Base-by-base conservation (phyloP, 2,113 vertebrate genomes). In the Zapornia atra region DNA sequence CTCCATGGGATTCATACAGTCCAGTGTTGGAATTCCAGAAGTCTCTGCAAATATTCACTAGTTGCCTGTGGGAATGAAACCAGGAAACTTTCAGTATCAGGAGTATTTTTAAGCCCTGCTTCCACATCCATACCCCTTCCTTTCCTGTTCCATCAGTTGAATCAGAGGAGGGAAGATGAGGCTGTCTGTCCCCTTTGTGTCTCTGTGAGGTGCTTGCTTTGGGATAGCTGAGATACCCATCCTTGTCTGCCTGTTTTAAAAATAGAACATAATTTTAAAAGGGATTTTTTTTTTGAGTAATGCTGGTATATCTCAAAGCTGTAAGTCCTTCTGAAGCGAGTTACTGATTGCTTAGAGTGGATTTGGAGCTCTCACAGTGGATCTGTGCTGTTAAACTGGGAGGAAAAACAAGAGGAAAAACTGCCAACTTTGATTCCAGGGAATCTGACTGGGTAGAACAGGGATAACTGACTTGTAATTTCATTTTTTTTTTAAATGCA, bases 1-100 rank as follows among this genome's bases (percentile, higher is more conserved):
- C 38, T 33, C 1, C 14, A 9, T 40, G 24, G 20, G 18, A 64
- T 64, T 76, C 1, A 0, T 44, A 15, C 1, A 1, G 48, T 51
- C 21, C 48, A 51, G 54, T 42, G 84, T 70, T 64, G 15, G 18
- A 53, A 89, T 96, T 53, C 79, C 68, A 6, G 6, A 46, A 61
- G 34, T 50, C 60, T 82, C 73, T 65, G 3, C 42, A 68, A 68
- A 59, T 21, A 33, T 4, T 12, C 22, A 22, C n/a, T 53, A 26
- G 26, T 3, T 65, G 70, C 51, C 18, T 51, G 71, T 40, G 44
- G 66, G 72, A 87, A 83, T 68, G 38, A 76, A 77, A 84, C 13
- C 61, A 44, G 59, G 36, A 85, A 95, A 92, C 82, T 93, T 91
- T 7, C 24, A 63, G 40, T 69, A 50, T 61, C 5, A 5, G n/a